Conservation (phyloP, 2,888 invertebrate species). For the Dasysyrphus tricinctus region DNA sequence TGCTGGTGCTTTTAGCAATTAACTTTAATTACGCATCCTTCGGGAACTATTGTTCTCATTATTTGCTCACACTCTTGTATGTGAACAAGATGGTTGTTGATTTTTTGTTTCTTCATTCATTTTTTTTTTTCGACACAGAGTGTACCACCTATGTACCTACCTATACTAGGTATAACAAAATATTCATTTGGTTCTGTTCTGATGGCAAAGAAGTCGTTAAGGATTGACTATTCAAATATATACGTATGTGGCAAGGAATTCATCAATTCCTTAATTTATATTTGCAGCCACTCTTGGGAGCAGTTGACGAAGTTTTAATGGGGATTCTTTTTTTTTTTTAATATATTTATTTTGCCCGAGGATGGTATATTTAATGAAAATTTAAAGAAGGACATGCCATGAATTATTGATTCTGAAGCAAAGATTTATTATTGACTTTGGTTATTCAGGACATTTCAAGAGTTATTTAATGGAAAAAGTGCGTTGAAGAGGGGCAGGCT, state of each 20-base stretch:
- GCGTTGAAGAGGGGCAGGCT: background rate
- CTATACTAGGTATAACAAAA: background rate
- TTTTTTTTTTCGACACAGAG: slow-evolving; percentile 16
- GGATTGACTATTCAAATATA: slow-evolving; percentile 19
- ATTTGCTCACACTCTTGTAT: slow-evolving; percentile 69
- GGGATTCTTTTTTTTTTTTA: background rate
- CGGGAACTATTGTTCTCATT: slow-evolving; percentile 68
- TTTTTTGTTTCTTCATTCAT: slow-evolving; percentile 22
- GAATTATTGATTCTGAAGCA: slow-evolving; percentile 4
- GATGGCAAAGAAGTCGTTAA: slow-evolving; percentile 19
- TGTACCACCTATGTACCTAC: background rate
- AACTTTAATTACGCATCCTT: slow-evolving; percentile 73
- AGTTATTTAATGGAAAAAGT: background rate
- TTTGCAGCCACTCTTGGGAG: slow-evolving; percentile 33
- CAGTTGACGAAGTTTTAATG: slow-evolving; percentile 24
- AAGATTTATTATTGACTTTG: slow-evolving; percentile 12
- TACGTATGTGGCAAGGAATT: slow-evolving; percentile 16
- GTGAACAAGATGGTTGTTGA: slow-evolving; percentile 45
- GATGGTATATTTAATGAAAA: background rate
- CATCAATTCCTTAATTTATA: slow-evolving; percentile 57
- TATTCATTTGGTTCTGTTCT: slow-evolving; percentile 2
- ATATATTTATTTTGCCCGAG: background rate
- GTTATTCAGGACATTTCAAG: slow-evolving; percentile 3
- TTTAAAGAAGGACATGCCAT: slow-evolving; percentile 28
- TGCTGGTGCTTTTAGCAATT: slow-evolving; percentile 72